Percentiles rank a stretch among this genome's conserved stretches.
These are phyloP conservation scores for Falco biarmicus DNA, from an alignment of 2,797 vertebrate species.

Conservation along the genomic window DNA sequence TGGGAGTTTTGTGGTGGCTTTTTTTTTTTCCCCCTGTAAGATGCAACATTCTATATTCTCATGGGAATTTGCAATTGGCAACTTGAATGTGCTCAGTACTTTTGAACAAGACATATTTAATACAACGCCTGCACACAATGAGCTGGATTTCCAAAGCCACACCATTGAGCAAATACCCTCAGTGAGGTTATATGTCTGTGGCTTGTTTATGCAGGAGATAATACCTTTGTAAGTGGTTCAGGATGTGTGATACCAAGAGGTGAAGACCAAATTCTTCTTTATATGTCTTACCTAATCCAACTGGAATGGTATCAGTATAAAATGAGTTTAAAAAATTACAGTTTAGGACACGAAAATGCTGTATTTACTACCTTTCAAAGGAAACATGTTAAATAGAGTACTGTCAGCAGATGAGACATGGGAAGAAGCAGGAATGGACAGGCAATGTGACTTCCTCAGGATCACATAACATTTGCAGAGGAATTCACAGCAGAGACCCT, in stretches of 20 bases:
- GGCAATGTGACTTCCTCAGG: conserved; percentile 33
- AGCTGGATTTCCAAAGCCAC: neutral
- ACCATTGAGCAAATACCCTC: neutral
- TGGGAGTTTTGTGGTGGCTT: neutral
- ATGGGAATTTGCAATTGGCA: neutral
- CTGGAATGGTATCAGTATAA: neutral
- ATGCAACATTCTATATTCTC: neutral
- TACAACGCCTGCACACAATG: neutral
- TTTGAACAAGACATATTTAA: neutral
- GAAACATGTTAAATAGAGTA: conserved; percentile 26
- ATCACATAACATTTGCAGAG: conserved; percentile 55
- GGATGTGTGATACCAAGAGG: neutral
- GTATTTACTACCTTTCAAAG: neutral
- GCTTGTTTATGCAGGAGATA: neutral
- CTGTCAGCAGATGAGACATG: neutral
- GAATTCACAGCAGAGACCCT: conserved; percentile 58
- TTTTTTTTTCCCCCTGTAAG: neutral
- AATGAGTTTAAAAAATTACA: neutral
- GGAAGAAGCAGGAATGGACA: conserved; percentile 44
- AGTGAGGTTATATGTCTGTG: neutral
- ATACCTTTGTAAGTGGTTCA: neutral
- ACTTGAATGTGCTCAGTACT: neutral
- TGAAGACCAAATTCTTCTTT: neutral
- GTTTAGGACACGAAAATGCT: neutral
- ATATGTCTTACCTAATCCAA: neutral